Evolutionary conservation across 2,797 vertebrate species (phyloP).

Genomic region (Varecia variegata): DNA sequence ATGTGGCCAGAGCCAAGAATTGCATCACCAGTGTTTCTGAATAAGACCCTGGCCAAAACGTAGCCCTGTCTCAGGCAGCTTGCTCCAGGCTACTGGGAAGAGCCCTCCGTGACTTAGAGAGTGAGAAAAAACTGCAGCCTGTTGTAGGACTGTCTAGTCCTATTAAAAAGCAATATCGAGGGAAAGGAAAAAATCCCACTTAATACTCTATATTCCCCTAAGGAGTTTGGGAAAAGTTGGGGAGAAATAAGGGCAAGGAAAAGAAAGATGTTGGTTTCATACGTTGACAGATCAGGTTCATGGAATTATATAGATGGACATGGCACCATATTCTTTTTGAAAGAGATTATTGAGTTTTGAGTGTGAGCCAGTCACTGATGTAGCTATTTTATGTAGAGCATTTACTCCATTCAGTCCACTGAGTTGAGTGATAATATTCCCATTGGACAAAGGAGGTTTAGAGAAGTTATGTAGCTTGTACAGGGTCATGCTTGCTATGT

Average conservation of each 20-base stretch:
- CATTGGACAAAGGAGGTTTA: neutral
- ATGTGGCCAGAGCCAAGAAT: neutral
- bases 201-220: neutral
- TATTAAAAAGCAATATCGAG: neutral
- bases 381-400: neutral
- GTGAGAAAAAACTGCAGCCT: neutral
- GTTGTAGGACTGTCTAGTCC: neutral
- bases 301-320: neutral
- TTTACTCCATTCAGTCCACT: neutral
- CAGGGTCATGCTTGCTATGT: neutral
- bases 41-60: neutral
- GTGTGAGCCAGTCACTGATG: neutral
- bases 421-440: neutral
- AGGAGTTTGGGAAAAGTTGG: neutral
- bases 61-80: neutral
- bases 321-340: neutral
- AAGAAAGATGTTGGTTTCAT: neutral
- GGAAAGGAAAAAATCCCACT: neutral
- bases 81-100: neutral
- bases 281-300: neutral
- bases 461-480: neutral
- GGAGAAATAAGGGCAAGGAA: neutral
- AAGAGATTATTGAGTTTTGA: neutral
- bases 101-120: neutral
- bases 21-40: constrained; percentile 24